Evolutionary conservation across 2,888 invertebrate species (phyloP), one percentile per base, ranked within the genome.

Genomic region (Leptinotarsa rubiginosa): DNA sequence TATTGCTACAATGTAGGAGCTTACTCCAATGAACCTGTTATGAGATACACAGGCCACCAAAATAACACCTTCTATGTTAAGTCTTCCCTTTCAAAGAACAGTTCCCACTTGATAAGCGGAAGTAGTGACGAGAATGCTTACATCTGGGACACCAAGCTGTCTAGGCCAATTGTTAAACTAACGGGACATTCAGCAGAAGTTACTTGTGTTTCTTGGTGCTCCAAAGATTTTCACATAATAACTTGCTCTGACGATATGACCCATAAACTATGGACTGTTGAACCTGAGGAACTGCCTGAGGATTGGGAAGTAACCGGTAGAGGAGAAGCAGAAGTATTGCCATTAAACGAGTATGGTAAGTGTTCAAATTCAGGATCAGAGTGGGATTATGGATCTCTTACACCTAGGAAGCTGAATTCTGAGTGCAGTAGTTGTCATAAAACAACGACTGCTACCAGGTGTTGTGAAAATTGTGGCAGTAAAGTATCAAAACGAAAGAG

Each of bases 81-180:
- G 87, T 91, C 95, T 0, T 91, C 93, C 77, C 89, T 97, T 47
- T 96, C 95, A 85, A 92, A 93, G 1, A 96, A 97, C 87, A 93
- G 94, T 4, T 88, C 90, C 77, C 97, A 95, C 87, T 88, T 97
- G 41, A 89, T 96, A 0, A 96, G 96, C 86, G 97, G 97, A n/a
- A 96, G 96, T 81, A 94, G 94, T 83, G 96, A 96, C 87, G 93
- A 94, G 80, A 90, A 92, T 81, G 97, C 96, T 0, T 97, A 96
- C 84, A 92, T 97, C 70, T 97, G 97, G 97, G 93, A 92, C 85
- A 90, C 93, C 1, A 89, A 90, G 16, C 87, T 88, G 78, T 89
- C 93, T 0, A 87, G 89, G 74, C 95, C 96, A 0, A 86, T 96
- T 13, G 91, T 93, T 22, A 90, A 90, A 69, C 88, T 97, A 4